phyloP scores from a whole-genome alignment of 2,888 invertebrate genomes.

The Laspeyria flexula region DNA sequence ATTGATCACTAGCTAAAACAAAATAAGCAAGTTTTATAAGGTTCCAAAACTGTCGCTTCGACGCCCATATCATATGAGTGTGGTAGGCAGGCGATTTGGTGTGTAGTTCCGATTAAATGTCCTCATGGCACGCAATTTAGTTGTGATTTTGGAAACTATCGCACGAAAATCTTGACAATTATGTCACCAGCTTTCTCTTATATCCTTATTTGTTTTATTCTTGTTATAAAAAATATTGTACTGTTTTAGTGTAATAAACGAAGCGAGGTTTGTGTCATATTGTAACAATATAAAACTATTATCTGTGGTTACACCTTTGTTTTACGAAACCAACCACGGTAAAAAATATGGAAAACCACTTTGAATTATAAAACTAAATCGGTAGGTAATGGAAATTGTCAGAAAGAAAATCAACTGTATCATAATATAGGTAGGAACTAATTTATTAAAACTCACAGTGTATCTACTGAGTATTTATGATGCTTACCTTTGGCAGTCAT shows the following conservation, averaged over 20 bases:
- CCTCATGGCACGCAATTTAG: conserved; percentile 48
- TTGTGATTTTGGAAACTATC: conserved; percentile 27
- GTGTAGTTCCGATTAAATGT: conserved; percentile 47
- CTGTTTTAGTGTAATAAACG: too few relatives aligned
- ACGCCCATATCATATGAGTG: conserved; percentile 49
- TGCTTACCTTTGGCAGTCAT: conserved; percentile 92
- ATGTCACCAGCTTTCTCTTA: conserved; percentile 28
- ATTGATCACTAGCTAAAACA: not conserved
- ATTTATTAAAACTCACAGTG: too few relatives aligned
- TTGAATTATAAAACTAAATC: too few relatives aligned
- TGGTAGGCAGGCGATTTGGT: conserved; percentile 52
- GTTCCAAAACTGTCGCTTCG: conserved; percentile 34
- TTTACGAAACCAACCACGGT: too few relatives aligned
- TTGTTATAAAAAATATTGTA: too few relatives aligned
- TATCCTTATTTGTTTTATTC: not conserved
- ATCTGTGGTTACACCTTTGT: too few relatives aligned
- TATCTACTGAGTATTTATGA: not conserved
- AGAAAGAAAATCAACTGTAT: too few relatives aligned
- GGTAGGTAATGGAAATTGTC: too few relatives aligned
- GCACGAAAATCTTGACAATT: conserved; percentile 15
- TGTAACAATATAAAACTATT: too few relatives aligned
- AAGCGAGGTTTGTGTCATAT: too few relatives aligned
- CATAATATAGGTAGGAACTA: too few relatives aligned
- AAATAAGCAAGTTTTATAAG: conserved; percentile 24
- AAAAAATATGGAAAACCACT: too few relatives aligned